Conservation (phyloP, 2,888 invertebrate genomes). For the Girardia tigrina region DNA sequence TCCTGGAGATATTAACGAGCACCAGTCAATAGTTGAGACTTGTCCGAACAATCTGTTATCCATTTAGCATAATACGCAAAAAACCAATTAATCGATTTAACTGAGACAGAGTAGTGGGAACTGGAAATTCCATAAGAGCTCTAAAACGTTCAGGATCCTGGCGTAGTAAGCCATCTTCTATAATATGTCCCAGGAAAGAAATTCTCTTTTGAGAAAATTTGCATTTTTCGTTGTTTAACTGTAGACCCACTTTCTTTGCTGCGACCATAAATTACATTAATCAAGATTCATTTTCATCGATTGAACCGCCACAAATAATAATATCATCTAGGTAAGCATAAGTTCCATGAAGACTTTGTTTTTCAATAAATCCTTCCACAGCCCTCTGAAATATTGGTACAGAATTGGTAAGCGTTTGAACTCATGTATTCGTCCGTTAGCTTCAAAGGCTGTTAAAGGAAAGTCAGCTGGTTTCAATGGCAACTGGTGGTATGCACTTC, state of each 20-base stretch:
- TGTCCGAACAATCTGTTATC: constrained; percentile 27
- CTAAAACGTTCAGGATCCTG: constrained; percentile 27
- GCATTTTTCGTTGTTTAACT: constrained; percentile 21
- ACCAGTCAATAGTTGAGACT: no score
- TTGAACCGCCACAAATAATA: constrained; percentile 26
- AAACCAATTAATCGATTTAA: constrained; percentile 25
- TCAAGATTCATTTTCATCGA: constrained; percentile 21
- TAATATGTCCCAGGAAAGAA: constrained; percentile 27
- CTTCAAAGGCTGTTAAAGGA: constrained; percentile 28
- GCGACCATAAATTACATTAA: constrained; percentile 20
- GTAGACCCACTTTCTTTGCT: constrained; percentile 25
- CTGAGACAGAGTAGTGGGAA: constrained; percentile 12
- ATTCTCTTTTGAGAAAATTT: background rate
- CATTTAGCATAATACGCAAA: constrained; percentile 31
- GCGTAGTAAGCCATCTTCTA: background rate
- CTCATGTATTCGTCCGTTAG: constrained; percentile 26
- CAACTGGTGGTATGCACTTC: no score
- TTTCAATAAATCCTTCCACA: constrained; percentile 11
- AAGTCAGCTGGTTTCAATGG: constrained; percentile 19
- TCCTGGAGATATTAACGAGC: no score
- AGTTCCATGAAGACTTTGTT: background rate
- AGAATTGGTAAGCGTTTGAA: constrained; percentile 26
- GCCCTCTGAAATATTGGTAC: constrained; percentile 6
- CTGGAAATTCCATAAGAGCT: constrained; percentile 21
- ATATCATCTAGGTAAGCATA: constrained; percentile 21